Base-by-base conservation (phyloP, 1,140 invertebrate species). In the Zeugodacus cucurbitae region DNA sequence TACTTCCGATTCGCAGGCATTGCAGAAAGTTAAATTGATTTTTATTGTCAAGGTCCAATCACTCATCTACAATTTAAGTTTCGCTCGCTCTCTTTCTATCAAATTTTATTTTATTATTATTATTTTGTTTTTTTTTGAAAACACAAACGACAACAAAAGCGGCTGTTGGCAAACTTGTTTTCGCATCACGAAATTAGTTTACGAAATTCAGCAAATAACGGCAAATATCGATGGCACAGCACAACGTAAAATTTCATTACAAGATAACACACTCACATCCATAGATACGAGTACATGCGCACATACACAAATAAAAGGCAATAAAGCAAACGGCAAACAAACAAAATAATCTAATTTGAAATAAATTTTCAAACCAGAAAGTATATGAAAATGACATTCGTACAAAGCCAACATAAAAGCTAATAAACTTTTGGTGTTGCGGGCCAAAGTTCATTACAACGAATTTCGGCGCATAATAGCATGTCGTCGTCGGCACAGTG, bases 331-430 rank as follows among this genome's bases (percentile, higher is more conserved):
- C 74, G 48, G 22, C 41, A 29, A 82, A 26, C 41, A n/a, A 82
- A 54, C 10, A 48, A 82, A 44, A 48, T 82, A 82, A 82, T 82
- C 74, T 82, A 48, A 82, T 82, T 82, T 82, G 74, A 44, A 82
- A 82, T 82, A 48, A 82, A 82, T 82, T 82, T 82, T 48, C 74
- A 44, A 82, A 26, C n/a, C 74, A 48, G 22, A 82, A 82, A 82
- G n/a, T 82, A 37, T 82, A 82, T 82, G 74, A 82, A 82, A 82
- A 48, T 82, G 74, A 82, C 74, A 82, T 82, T 82, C 41, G 74
- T 29, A 82, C 74, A 82, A 82, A 82, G 74, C 74, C n/a, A 82
- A 48, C 41, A 82, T 82, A 48, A 82, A 82, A 82, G 74, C 74
- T 29, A 82, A 82, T 82, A 54, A 44, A 82, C 41, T 82, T 82